Base-by-base conservation (phyloP, 2,888 invertebrate species). In the Drosophila incognita region DNA sequence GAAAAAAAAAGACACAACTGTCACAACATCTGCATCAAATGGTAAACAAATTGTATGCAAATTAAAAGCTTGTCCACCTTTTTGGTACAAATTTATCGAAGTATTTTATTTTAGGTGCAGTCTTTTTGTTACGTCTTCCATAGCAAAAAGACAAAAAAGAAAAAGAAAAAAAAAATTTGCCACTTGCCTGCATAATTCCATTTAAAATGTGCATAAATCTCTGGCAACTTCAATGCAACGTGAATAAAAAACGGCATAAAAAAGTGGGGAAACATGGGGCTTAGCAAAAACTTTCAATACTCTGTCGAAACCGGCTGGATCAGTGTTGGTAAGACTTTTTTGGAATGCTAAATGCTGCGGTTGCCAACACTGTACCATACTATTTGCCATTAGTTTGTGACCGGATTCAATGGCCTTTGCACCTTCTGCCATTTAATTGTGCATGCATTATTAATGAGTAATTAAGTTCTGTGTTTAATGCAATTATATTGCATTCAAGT, bases 311-410 rank as follows among this genome's bases (percentile, higher is more conserved):
- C 38, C 6, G 27, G 13, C 48, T 8, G 31, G 6, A 21, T 15
- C 54, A 78, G 66, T 78, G 63, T 58, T 76, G 52, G 29, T 13
- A 54, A 64, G 33, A 15, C 13, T 4, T 35, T 29, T 46, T 24
- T 46, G 5, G 33, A 49, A 31, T 24, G 18, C 13, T 18, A 33
- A 58, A 61, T 49, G 38, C 56, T 68, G 35, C 21, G 21, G 53
- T 60, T 65, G 18, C 29, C 73, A 73, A 76, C 71, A 71, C 86
- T 79, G 73, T 51, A 46, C 69, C 57, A 72, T 69, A 85, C 72
- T 74, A 82, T 79, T 82, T 85, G 74, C 74, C 82, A 83, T 88
- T 88, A 79, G 68, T 57, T 73, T 79, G 81, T 70, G 73, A 63
- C 53, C 33, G 33, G 8, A 13, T 27, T 21, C 42, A 27, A 10